Percentiles rank a stretch among this genome's conserved stretches.
phyloP scores from a whole-genome alignment of 2,888 invertebrate genomes.

The Cylloceria caligata region DNA sequence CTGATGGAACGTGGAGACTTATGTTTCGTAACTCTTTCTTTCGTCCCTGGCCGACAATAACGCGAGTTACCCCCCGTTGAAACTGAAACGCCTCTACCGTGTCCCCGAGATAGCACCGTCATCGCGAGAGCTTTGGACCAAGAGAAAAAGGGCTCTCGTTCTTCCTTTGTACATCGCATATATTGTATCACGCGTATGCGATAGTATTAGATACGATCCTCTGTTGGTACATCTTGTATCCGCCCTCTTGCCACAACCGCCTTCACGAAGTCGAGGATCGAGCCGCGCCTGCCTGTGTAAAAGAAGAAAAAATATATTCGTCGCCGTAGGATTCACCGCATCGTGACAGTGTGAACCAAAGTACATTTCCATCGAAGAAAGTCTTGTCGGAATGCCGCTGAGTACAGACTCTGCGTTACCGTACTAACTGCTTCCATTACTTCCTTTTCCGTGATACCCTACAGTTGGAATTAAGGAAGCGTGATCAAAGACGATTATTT shows the following conservation, averaged over 20 bases:
- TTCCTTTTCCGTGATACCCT: background rate
- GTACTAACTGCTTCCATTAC: background rate
- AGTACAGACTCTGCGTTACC: background rate
- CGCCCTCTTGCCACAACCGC: slow-evolving; percentile 64
- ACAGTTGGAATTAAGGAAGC: slow-evolving; percentile 42
- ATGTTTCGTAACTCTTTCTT: slow-evolving; percentile 47
- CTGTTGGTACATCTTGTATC: slow-evolving; percentile 64
- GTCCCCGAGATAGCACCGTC: slow-evolving; percentile 79
- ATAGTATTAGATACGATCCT: slow-evolving; percentile 71
- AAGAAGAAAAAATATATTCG: slow-evolving; percentile 52
- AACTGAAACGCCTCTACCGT: slow-evolving; percentile 82
- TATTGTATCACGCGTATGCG: slow-evolving; percentile 75
- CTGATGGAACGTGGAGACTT: background rate
- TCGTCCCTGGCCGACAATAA: slow-evolving; percentile 41
- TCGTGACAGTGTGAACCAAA: slow-evolving; percentile 41
- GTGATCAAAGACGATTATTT: slow-evolving; percentile 60
- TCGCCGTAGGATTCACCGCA: slow-evolving; percentile 49
- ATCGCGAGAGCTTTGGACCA: slow-evolving; percentile 68
- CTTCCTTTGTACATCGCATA: slow-evolving; percentile 46
- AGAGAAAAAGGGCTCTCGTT: slow-evolving; percentile 35
- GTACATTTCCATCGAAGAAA: slow-evolving; percentile 24
- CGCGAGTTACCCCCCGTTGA: slow-evolving; percentile 78
- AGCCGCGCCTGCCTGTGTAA: slow-evolving; percentile 61
- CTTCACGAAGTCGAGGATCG: slow-evolving; percentile 49
- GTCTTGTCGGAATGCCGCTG: background rate